Base-by-base conservation (phyloP, 2,888 invertebrate species). In the Ypsolopha scabrella region DNA sequence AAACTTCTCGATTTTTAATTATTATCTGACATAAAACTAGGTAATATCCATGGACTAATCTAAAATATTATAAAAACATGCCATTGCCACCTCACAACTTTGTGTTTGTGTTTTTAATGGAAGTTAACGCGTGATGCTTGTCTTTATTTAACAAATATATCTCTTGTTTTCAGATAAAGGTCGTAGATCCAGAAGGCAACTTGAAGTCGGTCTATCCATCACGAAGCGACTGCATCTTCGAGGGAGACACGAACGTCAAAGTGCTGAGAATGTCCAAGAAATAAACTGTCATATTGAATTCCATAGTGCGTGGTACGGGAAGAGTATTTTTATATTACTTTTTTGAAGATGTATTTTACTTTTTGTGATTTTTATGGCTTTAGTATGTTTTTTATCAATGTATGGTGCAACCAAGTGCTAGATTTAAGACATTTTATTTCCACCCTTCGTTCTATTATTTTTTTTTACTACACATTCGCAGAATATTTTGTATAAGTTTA, bases 131-230 rank as follows among this genome's bases (percentile, higher is more conserved):
- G n/a, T n/a, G n/a, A n/a, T n/a, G n/a, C 24, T 24, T 24, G 24
- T 4, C 2, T 3, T 24, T 24, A 24, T 3, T 4, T 24, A 4
- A 24, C 2, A 2, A 24, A 24, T 24, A 24, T 24, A 24, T 24
- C n/a, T 7, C 2, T 46, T 14, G 10, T 34, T 63, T 58, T 2
- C 92, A 94, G 87, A 90, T 94, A 0, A 91, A 90, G 74, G 87
- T 93, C 4, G 88, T 91, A 0, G 93, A 94, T 56, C 75, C 88
- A 0, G 90, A 91, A 56, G 92, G 92, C 7, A 90, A 90, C 57
- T 75, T 94, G 58, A 92, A 92, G 65, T 88, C 90, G n/a, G 89
- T 94, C 2, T 95, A 93, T 72, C 95, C 95, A 0, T 93, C 94
- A 0, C 87, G 93, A 59, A 89, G 89, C 0, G 95, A 95, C 74